Conservation (phyloP, 1,140 invertebrate species). For the Drosophila novamexicana region DNA sequence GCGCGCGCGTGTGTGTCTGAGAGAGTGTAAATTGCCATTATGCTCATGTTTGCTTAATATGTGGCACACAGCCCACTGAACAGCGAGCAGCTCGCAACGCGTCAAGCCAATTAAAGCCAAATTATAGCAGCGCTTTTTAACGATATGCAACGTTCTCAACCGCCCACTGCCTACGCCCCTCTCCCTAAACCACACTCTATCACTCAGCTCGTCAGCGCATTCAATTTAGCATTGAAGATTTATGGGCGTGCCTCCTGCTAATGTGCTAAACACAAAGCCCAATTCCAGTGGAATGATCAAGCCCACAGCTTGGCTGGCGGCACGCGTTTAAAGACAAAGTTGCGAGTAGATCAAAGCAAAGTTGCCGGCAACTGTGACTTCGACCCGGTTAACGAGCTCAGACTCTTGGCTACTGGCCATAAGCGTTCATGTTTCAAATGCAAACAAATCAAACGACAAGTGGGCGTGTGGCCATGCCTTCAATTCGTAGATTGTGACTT, state of each 20-base stretch:
- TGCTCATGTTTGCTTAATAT: constrained; percentile 81
- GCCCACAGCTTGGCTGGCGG: constrained; percentile 51
- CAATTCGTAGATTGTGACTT: constrained; percentile 37
- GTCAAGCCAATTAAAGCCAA: constrained; percentile 78
- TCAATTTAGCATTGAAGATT: constrained; percentile 69
- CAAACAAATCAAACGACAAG: constrained; percentile 59
- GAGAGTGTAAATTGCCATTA: constrained; percentile 70
- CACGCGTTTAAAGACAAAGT: constrained; percentile 64
- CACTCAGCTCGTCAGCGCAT: constrained; percentile 49
- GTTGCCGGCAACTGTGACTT: constrained; percentile 50
- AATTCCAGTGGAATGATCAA: constrained; percentile 39
- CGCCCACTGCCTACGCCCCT: background rate
- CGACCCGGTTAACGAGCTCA: constrained; percentile 64
- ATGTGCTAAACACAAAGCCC: constrained; percentile 44
- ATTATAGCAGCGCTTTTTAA: constrained; percentile 76
- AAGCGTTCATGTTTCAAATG: constrained; percentile 34
- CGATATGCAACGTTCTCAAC: constrained; percentile 63
- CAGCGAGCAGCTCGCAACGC: constrained; percentile 61
- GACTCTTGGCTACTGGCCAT: constrained; percentile 38
- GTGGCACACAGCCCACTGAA: constrained; percentile 56
- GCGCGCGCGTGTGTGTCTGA: constrained; percentile 16
- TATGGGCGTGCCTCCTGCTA: constrained; percentile 59
- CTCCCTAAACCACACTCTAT: constrained; percentile 13
- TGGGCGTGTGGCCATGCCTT: constrained; percentile 59
- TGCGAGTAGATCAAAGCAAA: constrained; percentile 62